Conservation (phyloP, 2,797 vertebrate genomes). For the Hemibagrus guttatus region DNA sequence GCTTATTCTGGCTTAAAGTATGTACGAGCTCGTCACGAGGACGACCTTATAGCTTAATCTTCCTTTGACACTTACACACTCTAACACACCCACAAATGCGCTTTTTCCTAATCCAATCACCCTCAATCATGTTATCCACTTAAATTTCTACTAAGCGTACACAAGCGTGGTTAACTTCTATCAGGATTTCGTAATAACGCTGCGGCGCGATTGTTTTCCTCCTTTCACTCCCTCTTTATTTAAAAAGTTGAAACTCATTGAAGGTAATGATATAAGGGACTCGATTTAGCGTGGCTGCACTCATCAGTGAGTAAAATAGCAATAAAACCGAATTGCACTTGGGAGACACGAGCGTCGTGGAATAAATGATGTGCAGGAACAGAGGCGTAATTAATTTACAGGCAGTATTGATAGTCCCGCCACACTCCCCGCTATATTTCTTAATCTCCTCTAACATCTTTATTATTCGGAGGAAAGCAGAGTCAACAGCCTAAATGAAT, state of each 20-base stretch:
- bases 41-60: conserved; percentile 29
- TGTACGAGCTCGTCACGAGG: not conserved
- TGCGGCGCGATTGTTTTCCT: conserved; percentile 48
- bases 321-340: conserved; percentile 98
- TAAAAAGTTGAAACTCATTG: conserved; percentile 93
- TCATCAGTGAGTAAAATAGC: conserved; percentile 95
- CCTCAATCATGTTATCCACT: conserved; percentile 40
- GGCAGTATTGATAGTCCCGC: conserved; percentile 99
- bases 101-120: conserved; percentile 21
- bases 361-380: conserved; percentile 99
- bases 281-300: conserved; percentile 93
- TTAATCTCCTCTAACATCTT: conserved; percentile 98
- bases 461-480: conserved; percentile 77
- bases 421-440: conserved; percentile 95
- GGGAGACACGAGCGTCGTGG: conserved; percentile 89
- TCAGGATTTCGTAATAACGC: conserved; percentile 49
- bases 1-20: not conserved
- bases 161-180: conserved; percentile 32
- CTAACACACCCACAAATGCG: conserved; percentile 66
- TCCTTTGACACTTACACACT: conserved; percentile 62
- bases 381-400: conserved; percentile 99
- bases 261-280: conserved; percentile 95
- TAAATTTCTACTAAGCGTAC: conserved; percentile 21
- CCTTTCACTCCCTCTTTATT: conserved; percentile 64
- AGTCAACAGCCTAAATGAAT: conserved; percentile 70